Base-by-base conservation (phyloP, 2,888 invertebrate species). In the Myopa testacea region DNA sequence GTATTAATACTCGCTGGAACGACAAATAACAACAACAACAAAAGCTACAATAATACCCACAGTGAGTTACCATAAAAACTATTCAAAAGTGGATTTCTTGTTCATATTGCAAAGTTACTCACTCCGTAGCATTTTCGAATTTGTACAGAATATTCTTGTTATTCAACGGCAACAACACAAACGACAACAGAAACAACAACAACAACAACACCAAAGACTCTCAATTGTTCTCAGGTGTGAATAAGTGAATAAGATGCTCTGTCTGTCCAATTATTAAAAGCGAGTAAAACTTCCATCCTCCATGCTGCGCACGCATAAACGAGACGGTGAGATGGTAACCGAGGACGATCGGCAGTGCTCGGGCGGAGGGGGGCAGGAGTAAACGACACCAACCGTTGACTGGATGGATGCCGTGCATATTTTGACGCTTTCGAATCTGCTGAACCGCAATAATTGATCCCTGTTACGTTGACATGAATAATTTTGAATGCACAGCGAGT, bases 381-480 rank as follows among this genome's bases (percentile, higher is more conserved):
- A 55, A 38, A 14, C 37, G 55, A 52, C 58, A 58, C 40, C 62
- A 73, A 72, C 60, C 73, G 73, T 37, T 58, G 70, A 73, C 76
- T 73, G 73, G 37, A 71, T 73, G 73, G 37, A 71, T 77, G 72
- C 77, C 40, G 60, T 38, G 65, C 76, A 76, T 71, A 65, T 63
- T 67, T 62, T 76, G 69, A 45, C 79, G 81, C 82, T 86, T 88
- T 88, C 87, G 84, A 80, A 85, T 76, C 81, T 80, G 86, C 84
- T 88, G 89, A 89, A 89, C 89, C 88, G 88, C 84, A 85, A 87
- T 89, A 89, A 89, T 89, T 89, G 89, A 89, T 89, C 88, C 89
- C 87, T 85, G 87, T 89, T 89, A 89, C 85, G 84, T 87, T 85
- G 84, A 89, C 87, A 88, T 88, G 89, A 88, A 84, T 87, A 88